Base-by-base conservation (phyloP, 2,888 invertebrate species). In the Trichacis sp. region DNA sequence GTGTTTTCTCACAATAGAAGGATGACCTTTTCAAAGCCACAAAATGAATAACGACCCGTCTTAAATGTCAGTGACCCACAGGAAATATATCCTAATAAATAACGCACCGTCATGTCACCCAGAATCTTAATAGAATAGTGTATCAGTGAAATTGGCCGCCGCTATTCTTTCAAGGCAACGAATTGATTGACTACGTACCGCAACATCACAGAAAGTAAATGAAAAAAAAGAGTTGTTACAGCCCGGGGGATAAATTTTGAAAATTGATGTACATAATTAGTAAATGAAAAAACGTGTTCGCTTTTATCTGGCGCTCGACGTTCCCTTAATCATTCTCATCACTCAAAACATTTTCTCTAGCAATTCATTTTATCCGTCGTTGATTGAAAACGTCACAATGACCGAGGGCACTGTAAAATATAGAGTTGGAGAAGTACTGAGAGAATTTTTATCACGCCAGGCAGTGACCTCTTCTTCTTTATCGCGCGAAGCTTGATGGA, bases 401-500 rank as follows among this genome's bases (percentile, higher is more conserved):
- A 47, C 61, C 54, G 55, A 45, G 52, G 62, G 51, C 57, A 58
- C 58, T 62, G 62, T 55, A 54, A 58, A 59, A 59, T 62, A 65
- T 66, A n/a, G 20, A 49, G 30, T 14, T n/a, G 33, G 47, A 33
- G 24, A n/a, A 49, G 30, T 47, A 45, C 51, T 58, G 50, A 64
- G 57, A 53, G 59, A 66, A 63, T 55, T 66, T 64, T 69, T 62
- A 67, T 69, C 69, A 64, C 66, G 49, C 40, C 45, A 55, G 61
- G 36, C 30, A 61, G 43, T 61, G 64, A 59, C 52, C 65, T 63
- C 49, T 55, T 47, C 17, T 58, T 56, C 68, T 70, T 67, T 72
- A 73, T 73, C 65, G 66, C 59, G 19, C 46, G 46, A 40, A 47
- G 62, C 67, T 62, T 65, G 68, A 77, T 65, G 69, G 66, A 73